Evolutionary conservation across 2,888 invertebrate species (phyloP).

Genomic region (Lypha dubia): DNA sequence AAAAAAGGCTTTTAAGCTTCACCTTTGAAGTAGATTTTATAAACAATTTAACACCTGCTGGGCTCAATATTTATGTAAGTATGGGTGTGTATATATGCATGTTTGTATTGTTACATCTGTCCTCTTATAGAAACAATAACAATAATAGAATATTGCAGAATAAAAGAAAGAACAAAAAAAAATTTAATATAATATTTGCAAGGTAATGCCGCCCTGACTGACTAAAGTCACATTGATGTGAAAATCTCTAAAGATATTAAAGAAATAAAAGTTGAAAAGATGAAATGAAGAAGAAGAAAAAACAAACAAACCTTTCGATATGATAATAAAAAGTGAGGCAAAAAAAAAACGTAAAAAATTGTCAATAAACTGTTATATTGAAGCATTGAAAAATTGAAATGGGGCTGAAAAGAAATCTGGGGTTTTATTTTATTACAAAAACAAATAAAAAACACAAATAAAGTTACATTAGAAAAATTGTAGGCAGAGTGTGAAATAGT

Average conservation of each 20-base stretch:
- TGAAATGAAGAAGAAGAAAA: neutral
- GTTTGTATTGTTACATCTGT: neutral
- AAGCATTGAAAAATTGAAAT: conserved; percentile 26
- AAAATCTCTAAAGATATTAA: conserved; percentile 49
- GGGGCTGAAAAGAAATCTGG: neutral
- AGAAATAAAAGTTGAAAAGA: conserved; percentile 3
- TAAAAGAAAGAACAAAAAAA: conserved; percentile 9
- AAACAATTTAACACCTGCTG: conserved; percentile 48
- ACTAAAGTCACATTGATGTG: conserved; percentile 44
- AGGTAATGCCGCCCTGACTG: conserved; percentile 3
- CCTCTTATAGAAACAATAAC: neutral
- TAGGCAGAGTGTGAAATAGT: conserved; percentile 36
- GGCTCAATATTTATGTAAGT: neutral
- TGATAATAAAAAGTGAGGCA: conserved; percentile 29
- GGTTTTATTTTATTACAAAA: neutral
- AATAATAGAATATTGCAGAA: neutral
- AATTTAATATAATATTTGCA: conserved; percentile 33
- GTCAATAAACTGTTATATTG: conserved; percentile 48
- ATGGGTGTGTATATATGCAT: neutral
- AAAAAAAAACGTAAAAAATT: conserved; percentile 40
- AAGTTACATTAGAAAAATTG: conserved; percentile 20
- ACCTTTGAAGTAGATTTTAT: conserved; percentile 18
- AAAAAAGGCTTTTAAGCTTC: neutral
- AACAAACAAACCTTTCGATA: conserved; percentile 37
- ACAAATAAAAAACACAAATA: neutral